Percentiles rank a stretch among this genome's conserved stretches.
These are phyloP conservation scores for Arbacia lixula DNA, from an alignment of 53 echinoderm and acorn worm species.

Conservation along the genomic window DNA sequence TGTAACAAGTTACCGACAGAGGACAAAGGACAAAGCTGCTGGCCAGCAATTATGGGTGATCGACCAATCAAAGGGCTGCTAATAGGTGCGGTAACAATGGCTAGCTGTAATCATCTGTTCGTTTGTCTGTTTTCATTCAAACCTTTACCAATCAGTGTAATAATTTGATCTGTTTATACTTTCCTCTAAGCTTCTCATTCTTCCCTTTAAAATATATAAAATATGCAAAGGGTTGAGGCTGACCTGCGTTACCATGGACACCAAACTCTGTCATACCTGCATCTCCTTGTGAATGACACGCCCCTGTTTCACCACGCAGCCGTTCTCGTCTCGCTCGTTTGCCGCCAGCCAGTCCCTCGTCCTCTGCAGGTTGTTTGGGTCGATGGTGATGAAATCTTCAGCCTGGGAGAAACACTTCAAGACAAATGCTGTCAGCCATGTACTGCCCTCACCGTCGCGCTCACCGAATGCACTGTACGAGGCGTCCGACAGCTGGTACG, in stretches of 20 bases:
- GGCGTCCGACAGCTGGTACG: constrained; percentile 70
- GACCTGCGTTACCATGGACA: background rate
- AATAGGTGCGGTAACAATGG: too few relatives aligned
- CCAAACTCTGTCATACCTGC: constrained; percentile 64
- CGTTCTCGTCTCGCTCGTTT: constrained; percentile 39
- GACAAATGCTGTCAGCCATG: constrained; percentile 94
- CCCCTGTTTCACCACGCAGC: constrained; percentile 77
- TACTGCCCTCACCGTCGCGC: constrained; percentile 80
- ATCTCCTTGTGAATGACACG: constrained; percentile 82
- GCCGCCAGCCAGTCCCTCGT: constrained; percentile 71
- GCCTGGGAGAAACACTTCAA: constrained; percentile 86
- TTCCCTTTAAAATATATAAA: too few relatives aligned
- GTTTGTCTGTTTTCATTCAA: too few relatives aligned
- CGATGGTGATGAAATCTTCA: constrained; percentile 78
- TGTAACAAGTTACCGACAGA: too few relatives aligned
- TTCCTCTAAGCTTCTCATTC: too few relatives aligned
- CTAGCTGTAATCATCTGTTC: too few relatives aligned
- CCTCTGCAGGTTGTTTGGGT: constrained; percentile 65
- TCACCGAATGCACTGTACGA: constrained; percentile 95
- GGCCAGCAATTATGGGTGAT: too few relatives aligned
- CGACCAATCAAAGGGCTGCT: too few relatives aligned
- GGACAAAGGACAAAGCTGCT: too few relatives aligned
- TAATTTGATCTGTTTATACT: too few relatives aligned
- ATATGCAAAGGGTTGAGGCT: too few relatives aligned
- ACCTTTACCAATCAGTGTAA: too few relatives aligned